phyloP scores from a whole-genome alignment of 2,888 invertebrate species.

The Lissonota sp. region DNA sequence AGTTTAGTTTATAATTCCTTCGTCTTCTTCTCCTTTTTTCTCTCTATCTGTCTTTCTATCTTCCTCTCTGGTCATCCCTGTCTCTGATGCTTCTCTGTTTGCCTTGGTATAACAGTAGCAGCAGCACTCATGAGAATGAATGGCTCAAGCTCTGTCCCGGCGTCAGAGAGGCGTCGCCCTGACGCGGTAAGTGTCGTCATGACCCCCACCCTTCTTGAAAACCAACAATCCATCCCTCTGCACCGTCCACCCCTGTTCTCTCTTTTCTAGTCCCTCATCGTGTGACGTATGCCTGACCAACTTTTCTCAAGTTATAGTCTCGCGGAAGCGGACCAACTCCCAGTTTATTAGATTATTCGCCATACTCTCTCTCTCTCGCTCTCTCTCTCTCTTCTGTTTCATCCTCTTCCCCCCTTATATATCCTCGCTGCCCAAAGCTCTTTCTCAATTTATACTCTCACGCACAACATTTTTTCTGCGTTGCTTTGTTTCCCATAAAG shows the following conservation, averaged over 20 bases:
- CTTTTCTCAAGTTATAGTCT: slow-evolving; percentile 69
- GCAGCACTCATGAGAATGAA: slow-evolving; percentile 73
- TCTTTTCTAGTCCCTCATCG: slow-evolving; percentile 13
- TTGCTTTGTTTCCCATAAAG: not conserved
- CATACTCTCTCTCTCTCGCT: slow-evolving; percentile 35
- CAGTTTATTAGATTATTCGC: slow-evolving; percentile 69
- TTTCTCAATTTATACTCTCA: slow-evolving; percentile 45
- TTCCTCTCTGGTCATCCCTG: not conserved
- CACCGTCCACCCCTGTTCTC: slow-evolving; percentile 1
- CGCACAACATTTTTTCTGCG: not conserved
- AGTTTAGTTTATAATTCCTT: slow-evolving; percentile 78
- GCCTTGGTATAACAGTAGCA: not conserved
- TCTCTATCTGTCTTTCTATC: slow-evolving; percentile 24
- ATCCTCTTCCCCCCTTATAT: slow-evolving; percentile 1
- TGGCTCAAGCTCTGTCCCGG: slow-evolving; percentile 68
- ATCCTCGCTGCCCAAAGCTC: slow-evolving; percentile 1
- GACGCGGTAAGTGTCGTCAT: slow-evolving; percentile 71
- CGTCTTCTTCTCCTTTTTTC: slow-evolving; percentile 50
- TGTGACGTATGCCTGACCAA: slow-evolving; percentile 71
- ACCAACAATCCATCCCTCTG: slow-evolving; percentile 24
- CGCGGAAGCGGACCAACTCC: slow-evolving; percentile 55
- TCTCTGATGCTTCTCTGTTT: slow-evolving; percentile 23
- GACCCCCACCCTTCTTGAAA: slow-evolving; percentile 41
- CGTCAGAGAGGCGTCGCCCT: slow-evolving; percentile 73
- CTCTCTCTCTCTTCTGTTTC: slow-evolving; percentile 17